Conservation (phyloP, 2,797 vertebrate species). For the Gambusia yucatana region DNA sequence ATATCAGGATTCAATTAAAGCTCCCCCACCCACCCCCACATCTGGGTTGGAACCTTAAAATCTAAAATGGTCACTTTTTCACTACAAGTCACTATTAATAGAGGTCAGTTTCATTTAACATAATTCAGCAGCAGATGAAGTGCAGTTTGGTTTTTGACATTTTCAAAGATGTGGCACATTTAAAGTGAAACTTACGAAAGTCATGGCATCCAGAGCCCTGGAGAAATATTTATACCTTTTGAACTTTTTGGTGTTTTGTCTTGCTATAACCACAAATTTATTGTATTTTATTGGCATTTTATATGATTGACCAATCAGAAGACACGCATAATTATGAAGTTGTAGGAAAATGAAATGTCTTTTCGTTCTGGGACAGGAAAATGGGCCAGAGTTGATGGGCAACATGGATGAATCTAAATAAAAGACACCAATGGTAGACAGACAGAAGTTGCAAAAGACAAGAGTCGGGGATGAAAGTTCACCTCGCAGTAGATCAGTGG, state of each 20-base stretch:
- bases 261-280: neutral
- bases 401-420: neutral
- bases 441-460: neutral
- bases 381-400: neutral
- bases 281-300: neutral
- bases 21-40: conserved; percentile 32
- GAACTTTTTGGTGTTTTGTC: neutral
- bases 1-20: conserved; percentile 84
- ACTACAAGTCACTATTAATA: conserved; percentile 84
- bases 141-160: conserved; percentile 66
- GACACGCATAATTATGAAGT: neutral
- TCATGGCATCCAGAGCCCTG: neutral
- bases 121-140: conserved; percentile 78
- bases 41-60: conserved; percentile 74
- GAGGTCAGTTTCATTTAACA: conserved; percentile 77
- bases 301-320: neutral
- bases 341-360: neutral
- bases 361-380: neutral
- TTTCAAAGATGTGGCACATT: conserved; percentile 46
- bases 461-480: neutral
- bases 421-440: neutral
- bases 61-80: conserved; percentile 76
- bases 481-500: neutral
- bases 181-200: neutral
- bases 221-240: neutral